A percentile compares a stretch with the other conserved stretches of the same genome.
phyloP scores from a whole-genome alignment of 2,888 invertebrate genomes.

The Hydraecia micacea region DNA sequence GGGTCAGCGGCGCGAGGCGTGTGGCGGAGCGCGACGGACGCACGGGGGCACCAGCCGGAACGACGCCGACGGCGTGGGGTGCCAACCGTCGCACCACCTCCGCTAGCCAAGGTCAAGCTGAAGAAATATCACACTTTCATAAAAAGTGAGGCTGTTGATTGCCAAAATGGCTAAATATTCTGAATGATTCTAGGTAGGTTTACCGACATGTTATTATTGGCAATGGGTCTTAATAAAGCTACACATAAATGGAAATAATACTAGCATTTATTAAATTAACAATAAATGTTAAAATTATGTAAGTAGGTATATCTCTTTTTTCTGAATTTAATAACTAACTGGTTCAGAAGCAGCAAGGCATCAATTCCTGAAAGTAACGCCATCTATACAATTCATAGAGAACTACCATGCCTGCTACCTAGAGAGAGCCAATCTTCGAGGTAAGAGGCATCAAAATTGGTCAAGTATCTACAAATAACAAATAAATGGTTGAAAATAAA shows the following conservation, averaged over 20 bases:
- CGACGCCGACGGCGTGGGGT: conserved; percentile 74
- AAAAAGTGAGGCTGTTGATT: neutral
- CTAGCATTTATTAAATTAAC: neutral
- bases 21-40: conserved; percentile 77
- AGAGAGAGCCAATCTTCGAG: neutral
- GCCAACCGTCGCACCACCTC: conserved; percentile 71
- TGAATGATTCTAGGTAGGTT: neutral
- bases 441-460: neutral
- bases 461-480: neutral
- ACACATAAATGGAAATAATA: neutral
- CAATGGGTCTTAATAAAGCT: neutral
- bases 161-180: neutral
- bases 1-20: conserved; percentile 78
- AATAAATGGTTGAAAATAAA: neutral
- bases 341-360: neutral
- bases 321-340: neutral
- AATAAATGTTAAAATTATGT: neutral
- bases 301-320: neutral
- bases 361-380: conserved; percentile 53
- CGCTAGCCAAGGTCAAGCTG: conserved; percentile 67
- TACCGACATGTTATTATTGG: neutral
- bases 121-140: conserved; percentile 45
- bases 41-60: conserved; percentile 77
- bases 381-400: conserved; percentile 65
- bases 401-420: conserved; percentile 32